Evolutionary conservation across 2,113 vertebrate species (phyloP), one percentile per base, ranked within the genome.

Genomic region (Dicerorhinus sumatrensis): DNA sequence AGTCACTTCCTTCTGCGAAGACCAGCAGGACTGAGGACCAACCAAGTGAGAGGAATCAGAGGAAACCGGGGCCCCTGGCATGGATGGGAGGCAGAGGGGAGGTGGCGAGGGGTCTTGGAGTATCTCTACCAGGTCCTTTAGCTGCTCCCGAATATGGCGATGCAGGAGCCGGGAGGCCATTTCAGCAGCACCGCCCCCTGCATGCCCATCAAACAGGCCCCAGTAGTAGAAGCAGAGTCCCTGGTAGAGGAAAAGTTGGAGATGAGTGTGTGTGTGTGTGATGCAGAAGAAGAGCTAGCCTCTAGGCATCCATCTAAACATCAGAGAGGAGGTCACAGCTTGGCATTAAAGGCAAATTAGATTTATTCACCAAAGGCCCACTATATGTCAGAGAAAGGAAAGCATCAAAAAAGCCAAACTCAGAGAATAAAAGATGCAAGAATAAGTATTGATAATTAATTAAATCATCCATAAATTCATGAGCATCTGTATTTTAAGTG

Each of bases 141-240:
- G 98, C 84, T 99, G 99, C 96, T 99, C 99, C 4, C 99, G 98
- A 96, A 99, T 99, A 95, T 99, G 99, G 60, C 99, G 98, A 82
- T 99, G 99, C 33, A 99, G 99, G 14, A 99, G 98, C 97, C 99
- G 99, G 6, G 99, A 99, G 60, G 99, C 99, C 99, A 99, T 98
- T 91, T 99, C 99, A 29, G 99, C 99, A 3, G 99, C 99, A 3
- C 99, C 99, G 0, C 99, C 99, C 36, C 99, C 99, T 0, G 99
- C 99, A 0, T 99, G 99, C 63, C 99, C 99, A 17, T 99, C 99
- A 94, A 99, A 99, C 85, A 99, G 98, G 2, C 99, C 99, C 99
- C 99, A 99, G 96, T 99, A 99, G 97, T 99, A 99, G 94, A 99
- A 99, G 77, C 98, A 99, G 96, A 99, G 98, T 21, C 99, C 99